Evolutionary conservation across 2,797 vertebrate genomes (phyloP), one percentile per base, ranked within the genome.

Genomic region (Oreochromis grahami): DNA sequence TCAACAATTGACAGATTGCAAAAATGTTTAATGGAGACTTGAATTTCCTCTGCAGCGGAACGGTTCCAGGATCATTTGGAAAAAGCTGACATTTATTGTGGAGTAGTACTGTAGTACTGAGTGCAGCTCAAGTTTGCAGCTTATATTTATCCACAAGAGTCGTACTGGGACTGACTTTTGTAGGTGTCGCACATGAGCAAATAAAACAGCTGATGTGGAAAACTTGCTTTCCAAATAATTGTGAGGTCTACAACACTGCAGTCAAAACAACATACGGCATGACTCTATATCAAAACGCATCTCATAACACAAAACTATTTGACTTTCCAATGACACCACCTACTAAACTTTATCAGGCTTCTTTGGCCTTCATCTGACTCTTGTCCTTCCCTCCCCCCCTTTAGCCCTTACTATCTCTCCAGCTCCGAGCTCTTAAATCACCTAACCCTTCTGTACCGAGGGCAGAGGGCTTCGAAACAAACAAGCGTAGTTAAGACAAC

Each of bases 391-490:
- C 45, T 70, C 55, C 80, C 86, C 82, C 82, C 79, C 74, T 89
- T 81, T 72, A 87, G 76, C 65, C 76, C 74, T 90, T 80, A 86
- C 86, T 90, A 90, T 90, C 88, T 87, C 80, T 86, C 80, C n/a
- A 68, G 55, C 81, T 86, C 76, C 24, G 3, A 91, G 85, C 86
- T 80, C 91, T 92, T 90, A 89, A 94, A 91, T 89, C 72, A 17
- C 83, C 70, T 88, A 87, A 92, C 89, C 84, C 83, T 86, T 83
- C 84, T 90, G 63, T 78, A 92, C 77, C 50, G 56, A 77, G 84
- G 86, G 86, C 90, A 91, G 81, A 94, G 87, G 83, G 81, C 88
- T 92, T 52, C 91, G 84, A 81, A 86, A 92, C 85, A 94, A 91
- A 92, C 86, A 80, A 80, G 82, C 52, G 19, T 87, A 87, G 88